Conservation (phyloP, 2,888 invertebrate species). For the Saturnia pavonia region DNA sequence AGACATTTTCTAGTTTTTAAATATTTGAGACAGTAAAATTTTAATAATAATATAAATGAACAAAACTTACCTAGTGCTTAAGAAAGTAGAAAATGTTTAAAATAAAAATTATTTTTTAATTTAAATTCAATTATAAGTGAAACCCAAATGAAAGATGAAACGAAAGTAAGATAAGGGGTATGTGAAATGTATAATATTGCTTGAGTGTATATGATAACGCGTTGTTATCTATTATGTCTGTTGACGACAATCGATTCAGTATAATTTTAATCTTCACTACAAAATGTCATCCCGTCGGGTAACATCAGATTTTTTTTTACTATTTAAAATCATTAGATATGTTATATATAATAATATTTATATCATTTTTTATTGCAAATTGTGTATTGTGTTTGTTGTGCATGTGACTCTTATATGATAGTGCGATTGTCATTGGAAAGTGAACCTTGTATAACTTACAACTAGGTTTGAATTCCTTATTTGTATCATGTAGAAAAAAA, state of each 20-base stretch:
- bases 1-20: background rate
- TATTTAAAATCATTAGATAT: background rate
- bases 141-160: constrained; percentile 44
- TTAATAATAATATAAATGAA: background rate
- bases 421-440: constrained; percentile 4
- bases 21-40: background rate
- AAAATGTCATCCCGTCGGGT: constrained; percentile 75
- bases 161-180: constrained; percentile 41
- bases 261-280: constrained; percentile 59
- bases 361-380: too few species aligned
- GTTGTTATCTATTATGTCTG: constrained; percentile 71
- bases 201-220: constrained; percentile 62
- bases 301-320: constrained; percentile 43
- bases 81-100: constrained; percentile 14
- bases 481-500: background rate
- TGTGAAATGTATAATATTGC: constrained; percentile 45
- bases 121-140: constrained; percentile 37
- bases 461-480: constrained; percentile 14
- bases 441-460: background rate
- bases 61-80: constrained; percentile 29
- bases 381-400: constrained; percentile 17
- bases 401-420: constrained; percentile 15
- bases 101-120: background rate
- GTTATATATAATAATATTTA: background rate
- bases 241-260: constrained; percentile 65